These are phyloP conservation scores for Holacanthus passer DNA, from an alignment of 2,113 vertebrate genomes.

Conservation along the genomic window DNA sequence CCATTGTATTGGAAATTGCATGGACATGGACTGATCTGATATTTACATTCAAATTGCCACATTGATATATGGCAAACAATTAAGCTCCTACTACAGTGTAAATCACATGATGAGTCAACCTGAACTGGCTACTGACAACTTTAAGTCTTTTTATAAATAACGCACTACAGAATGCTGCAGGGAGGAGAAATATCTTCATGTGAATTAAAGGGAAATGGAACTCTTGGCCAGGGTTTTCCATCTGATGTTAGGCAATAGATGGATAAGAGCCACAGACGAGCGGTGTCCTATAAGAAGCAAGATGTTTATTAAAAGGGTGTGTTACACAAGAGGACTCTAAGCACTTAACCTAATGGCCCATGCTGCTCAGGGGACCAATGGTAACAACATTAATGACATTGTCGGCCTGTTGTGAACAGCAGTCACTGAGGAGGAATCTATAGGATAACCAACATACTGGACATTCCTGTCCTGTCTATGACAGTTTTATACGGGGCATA, in stretches of 20 bases:
- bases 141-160: neutral
- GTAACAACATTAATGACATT: constrained; percentile 25
- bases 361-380: constrained; percentile 45
- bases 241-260: constrained; percentile 30
- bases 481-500: constrained; percentile 51
- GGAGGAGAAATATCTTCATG: constrained; percentile 4
- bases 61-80: neutral
- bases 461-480: constrained; percentile 27
- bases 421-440: constrained; percentile 24
- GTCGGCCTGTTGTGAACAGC: constrained; percentile 14
- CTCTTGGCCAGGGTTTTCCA: constrained; percentile 9
- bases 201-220: constrained; percentile 27
- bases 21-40: neutral
- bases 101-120: constrained; percentile 13
- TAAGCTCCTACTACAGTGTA: neutral
- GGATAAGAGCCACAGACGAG: constrained; percentile 23
- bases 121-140: constrained; percentile 11
- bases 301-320: constrained; percentile 67
- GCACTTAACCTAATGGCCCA: constrained; percentile 65
- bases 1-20: neutral
- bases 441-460: constrained; percentile 15
- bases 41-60: neutral
- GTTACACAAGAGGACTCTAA: constrained; percentile 48
- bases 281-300: constrained; percentile 37
- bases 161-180: constrained; percentile 4